phyloP scores from a whole-genome alignment of 2,888 invertebrate genomes.

The Stomorhina lunata region DNA sequence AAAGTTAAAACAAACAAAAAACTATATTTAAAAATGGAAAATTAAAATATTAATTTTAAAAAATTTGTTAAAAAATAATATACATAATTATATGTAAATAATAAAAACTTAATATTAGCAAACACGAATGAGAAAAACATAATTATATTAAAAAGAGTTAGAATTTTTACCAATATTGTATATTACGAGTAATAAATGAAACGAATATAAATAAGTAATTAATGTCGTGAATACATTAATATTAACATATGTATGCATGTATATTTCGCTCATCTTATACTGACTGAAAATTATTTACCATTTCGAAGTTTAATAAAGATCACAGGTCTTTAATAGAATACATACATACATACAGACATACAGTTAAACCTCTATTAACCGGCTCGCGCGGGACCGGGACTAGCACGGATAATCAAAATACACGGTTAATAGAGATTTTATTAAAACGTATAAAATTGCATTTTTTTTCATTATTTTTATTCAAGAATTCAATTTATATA shows the following conservation, averaged over 20 bases:
- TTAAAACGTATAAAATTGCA: no score
- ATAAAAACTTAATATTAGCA: slow-evolving; percentile 63
- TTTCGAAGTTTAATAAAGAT: no score
- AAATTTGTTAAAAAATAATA: slow-evolving; percentile 68
- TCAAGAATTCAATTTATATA: no score
- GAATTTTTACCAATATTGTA: slow-evolving; percentile 52
- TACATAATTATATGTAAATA: neutral
- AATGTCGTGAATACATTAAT: slow-evolving; percentile 30
- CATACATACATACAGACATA: no score
- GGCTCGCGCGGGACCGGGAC: no score
- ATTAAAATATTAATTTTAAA: slow-evolving; percentile 69
- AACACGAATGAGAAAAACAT: slow-evolving; percentile 71
- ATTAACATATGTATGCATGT: neutral
- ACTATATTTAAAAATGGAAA: slow-evolving; percentile 69
- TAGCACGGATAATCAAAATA: no score
- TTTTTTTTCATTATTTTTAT: no score
- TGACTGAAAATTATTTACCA: no score
- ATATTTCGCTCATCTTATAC: no score
- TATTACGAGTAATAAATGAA: slow-evolving; percentile 5
- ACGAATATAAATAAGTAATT: slow-evolving; percentile 71
- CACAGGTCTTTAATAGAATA: no score
- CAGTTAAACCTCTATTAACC: no score
- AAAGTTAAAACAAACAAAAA: slow-evolving; percentile 66
- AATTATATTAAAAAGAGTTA: slow-evolving; percentile 67
- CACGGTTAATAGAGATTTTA: no score